Conservation (phyloP, 2,797 vertebrate genomes). For the Alca torda region DNA sequence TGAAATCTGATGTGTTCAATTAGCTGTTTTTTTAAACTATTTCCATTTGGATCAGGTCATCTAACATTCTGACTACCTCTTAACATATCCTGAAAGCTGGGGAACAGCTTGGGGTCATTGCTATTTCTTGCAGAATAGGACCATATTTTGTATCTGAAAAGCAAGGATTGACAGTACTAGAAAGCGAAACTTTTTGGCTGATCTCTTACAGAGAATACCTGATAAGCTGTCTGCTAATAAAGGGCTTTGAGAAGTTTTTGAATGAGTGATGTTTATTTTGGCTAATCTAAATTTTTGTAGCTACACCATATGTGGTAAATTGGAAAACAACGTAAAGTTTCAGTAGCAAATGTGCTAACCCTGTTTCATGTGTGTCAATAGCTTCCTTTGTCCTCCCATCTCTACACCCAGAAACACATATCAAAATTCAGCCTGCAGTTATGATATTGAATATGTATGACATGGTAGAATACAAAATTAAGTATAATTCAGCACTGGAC, state of each 20-base stretch:
- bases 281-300: not conserved
- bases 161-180: not conserved
- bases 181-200: not conserved
- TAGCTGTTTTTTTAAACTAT: not conserved
- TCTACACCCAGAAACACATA: not conserved
- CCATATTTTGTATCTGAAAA: not conserved
- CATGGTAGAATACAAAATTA: conserved; percentile 30
- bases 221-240: not conserved
- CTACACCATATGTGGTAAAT: fast-evolving
- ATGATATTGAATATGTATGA: not conserved
- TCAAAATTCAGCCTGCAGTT: conserved; percentile 10
- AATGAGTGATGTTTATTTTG: not conserved
- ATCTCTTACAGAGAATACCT: not conserved
- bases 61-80: not conserved
- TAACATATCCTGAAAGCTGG: not conserved
- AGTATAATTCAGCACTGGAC: conserved; percentile 69
- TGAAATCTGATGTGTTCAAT: not conserved
- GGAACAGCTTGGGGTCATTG: not conserved
- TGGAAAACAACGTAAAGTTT: not conserved
- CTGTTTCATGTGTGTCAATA: not conserved
- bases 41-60: not conserved
- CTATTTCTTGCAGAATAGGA: not conserved
- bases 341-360: not conserved
- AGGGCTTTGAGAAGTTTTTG: not conserved
- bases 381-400: not conserved